A percentile compares a stretch with the other conserved stretches of the same genome.
These are phyloP conservation scores for Oncorhynchus nerka DNA, from an alignment of 2,113 vertebrate species.

Conservation along the genomic window DNA sequence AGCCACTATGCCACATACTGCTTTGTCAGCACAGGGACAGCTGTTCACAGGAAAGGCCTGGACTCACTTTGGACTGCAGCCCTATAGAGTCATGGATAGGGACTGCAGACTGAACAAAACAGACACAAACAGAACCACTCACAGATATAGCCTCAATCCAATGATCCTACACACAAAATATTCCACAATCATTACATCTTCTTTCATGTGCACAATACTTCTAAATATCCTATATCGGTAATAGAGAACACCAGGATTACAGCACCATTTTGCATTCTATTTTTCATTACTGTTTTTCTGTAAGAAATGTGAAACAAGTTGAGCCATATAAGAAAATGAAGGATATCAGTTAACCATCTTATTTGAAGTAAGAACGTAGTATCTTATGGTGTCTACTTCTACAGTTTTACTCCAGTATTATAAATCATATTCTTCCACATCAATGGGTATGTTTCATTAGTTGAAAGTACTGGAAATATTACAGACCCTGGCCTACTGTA, in stretches of 20 bases:
- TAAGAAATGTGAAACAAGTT: neutral
- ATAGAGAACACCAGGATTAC: neutral
- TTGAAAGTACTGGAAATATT: no score
- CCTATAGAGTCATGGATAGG: conserved; percentile 44
- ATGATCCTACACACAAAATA: no score
- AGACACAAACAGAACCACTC: neutral
- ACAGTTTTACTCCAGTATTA: no score
- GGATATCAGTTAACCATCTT: neutral
- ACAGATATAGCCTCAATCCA: conserved; percentile 2
- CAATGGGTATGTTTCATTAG: no score
- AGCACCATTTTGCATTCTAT: no score
- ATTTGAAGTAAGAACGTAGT: neutral
- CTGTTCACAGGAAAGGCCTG: conserved; percentile 69
- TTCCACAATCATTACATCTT: neutral
- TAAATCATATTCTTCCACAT: no score
- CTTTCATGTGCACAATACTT: no score
- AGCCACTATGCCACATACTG: conserved; percentile 57
- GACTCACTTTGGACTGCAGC: conserved; percentile 61
- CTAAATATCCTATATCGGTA: neutral
- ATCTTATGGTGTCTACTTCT: no score
- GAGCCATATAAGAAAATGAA: neutral
- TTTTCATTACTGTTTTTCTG: neutral
- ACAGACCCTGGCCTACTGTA: no score
- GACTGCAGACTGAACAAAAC: conserved; percentile 30
- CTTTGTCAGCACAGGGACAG: conserved; percentile 71